A percentile compares a stretch with the other conserved stretches of the same genome.
These are phyloP conservation scores for Pilophorus perplexus DNA, from an alignment of 2,888 invertebrate genomes.

Conservation along the genomic window DNA sequence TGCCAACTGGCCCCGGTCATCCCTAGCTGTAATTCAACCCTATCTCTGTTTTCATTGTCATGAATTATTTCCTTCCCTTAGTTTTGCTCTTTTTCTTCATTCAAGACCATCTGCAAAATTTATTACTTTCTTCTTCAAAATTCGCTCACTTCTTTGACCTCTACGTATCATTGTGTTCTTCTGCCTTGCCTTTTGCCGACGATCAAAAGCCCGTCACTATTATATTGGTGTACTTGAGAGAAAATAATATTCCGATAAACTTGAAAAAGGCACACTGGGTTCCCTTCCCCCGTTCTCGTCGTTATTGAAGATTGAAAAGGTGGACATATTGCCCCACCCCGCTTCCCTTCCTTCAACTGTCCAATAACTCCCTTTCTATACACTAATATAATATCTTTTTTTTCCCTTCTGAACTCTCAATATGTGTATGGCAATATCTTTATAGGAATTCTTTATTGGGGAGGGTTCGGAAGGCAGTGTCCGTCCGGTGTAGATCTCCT, in stretches of 20 bases:
- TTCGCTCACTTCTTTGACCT: no score
- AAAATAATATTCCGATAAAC: constrained; percentile 34
- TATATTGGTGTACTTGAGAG: constrained; percentile 10
- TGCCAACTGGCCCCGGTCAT: no score
- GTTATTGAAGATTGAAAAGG: constrained; percentile 39
- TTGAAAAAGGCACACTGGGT: constrained; percentile 11
- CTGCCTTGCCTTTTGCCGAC: no score
- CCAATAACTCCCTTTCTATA: constrained; percentile 39
- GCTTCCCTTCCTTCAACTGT: constrained; percentile 7
- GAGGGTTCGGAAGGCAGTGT: constrained; percentile 17
- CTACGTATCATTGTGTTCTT: neutral
- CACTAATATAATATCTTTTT: constrained; percentile 39
- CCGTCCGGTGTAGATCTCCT: constrained; percentile 5
- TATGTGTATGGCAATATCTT: constrained; percentile 40
- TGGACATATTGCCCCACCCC: constrained; percentile 22
- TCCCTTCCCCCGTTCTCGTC: neutral
- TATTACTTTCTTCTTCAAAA: no score
- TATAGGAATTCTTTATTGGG: constrained; percentile 41
- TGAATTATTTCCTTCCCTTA: no score
- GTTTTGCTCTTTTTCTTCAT: no score
- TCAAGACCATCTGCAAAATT: no score
- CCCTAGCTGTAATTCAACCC: no score
- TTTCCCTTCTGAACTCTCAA: constrained; percentile 39
- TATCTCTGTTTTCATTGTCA: no score
- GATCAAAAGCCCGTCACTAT: no score